These are phyloP conservation scores for Vicugna pacos DNA, from an alignment of 2,113 vertebrate species.

Conservation along the genomic window DNA sequence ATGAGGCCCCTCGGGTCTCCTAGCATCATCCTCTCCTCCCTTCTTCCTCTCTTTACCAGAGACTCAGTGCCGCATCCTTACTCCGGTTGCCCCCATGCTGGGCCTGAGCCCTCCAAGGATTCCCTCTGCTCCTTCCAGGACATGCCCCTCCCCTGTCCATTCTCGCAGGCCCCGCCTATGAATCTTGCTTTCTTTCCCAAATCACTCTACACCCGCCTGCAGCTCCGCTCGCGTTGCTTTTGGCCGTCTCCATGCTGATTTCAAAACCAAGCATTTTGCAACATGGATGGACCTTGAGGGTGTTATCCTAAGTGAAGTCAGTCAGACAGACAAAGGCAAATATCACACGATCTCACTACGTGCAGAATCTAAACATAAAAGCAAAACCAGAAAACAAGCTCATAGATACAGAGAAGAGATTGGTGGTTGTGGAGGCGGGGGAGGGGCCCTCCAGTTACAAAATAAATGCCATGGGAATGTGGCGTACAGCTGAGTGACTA, in stretches of 20 bases:
- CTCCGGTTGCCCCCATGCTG: accelerated
- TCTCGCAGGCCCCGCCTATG: background rate
- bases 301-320: background rate
- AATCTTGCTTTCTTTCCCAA: background rate
- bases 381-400: background rate
- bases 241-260: background rate
- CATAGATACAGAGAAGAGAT: background rate
- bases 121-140: background rate
- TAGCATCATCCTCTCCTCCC: no score
- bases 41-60: background rate
- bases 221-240: background rate
- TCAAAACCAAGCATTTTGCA: background rate
- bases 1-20: background rate
- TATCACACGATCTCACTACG: background rate
- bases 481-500: background rate
- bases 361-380: background rate
- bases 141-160: background rate
- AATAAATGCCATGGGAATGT: background rate
- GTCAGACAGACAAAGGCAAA: background rate
- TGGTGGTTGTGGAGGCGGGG: background rate
- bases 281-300: background rate
- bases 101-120: accelerated
- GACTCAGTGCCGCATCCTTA: background rate
- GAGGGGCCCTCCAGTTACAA: background rate
- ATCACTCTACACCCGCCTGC: background rate